A percentile compares a stretch with the other conserved stretches of the same genome.
Conservation (phyloP, 2,113 vertebrate species). For the Phylloscopus trochiloides region DNA sequence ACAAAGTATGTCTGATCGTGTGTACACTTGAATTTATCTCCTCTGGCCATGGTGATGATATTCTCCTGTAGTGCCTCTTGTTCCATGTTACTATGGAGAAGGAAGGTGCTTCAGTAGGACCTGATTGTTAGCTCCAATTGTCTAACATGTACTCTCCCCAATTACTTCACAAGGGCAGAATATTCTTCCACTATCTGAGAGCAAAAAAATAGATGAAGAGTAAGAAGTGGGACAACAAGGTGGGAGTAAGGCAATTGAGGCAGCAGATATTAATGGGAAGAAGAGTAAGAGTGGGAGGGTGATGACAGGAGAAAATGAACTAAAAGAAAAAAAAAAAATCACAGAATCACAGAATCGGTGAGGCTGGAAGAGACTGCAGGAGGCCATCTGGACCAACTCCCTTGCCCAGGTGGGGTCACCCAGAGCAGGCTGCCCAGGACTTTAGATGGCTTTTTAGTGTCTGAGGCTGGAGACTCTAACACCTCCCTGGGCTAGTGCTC, state of each 20-base stretch:
- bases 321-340: not conserved
- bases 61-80: not conserved
- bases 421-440: not conserved
- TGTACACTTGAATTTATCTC: not conserved
- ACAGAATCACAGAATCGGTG: not conserved
- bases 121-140: not conserved
- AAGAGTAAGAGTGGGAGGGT: not conserved
- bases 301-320: not conserved
- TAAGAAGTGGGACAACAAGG: not conserved
- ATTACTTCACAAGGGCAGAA: not conserved
- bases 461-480: not conserved
- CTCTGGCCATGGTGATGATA: not conserved
- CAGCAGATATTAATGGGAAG: not conserved
- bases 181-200: not conserved
- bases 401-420: not conserved
- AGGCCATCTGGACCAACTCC: not conserved
- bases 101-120: not conserved
- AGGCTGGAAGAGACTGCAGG: not conserved
- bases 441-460: not conserved
- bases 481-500: not conserved
- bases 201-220: not conserved
- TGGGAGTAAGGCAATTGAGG: not conserved
- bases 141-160: not conserved
- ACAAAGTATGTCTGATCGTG: accelerated
- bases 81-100: constrained; percentile 11